Evolutionary conservation across 2,888 invertebrate genomes (phyloP).

Genomic region (Clivina fossor): DNA sequence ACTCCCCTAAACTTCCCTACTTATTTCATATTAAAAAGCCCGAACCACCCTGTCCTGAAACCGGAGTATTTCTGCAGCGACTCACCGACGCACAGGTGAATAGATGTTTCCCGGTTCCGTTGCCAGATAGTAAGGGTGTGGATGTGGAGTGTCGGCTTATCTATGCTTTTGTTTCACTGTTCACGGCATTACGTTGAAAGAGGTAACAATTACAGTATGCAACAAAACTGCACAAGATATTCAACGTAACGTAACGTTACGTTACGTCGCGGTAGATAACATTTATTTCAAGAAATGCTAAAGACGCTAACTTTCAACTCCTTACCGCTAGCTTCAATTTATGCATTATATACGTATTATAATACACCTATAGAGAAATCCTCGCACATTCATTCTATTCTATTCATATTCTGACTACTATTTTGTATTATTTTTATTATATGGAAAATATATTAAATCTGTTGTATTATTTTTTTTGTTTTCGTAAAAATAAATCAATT

Average conservation of each 20-base stretch:
- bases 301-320: too few relatives aligned
- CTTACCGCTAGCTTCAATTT: too few relatives aligned
- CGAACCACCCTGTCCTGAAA: not conserved
- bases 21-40: constrained; percentile 31
- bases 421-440: too few relatives aligned
- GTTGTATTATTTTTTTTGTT: too few relatives aligned
- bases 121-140: constrained; percentile 3
- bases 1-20: constrained; percentile 27
- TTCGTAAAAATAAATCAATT: too few relatives aligned
- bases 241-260: constrained; percentile 8
- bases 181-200: constrained; percentile 11
- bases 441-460: too few relatives aligned
- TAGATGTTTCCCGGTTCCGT: not conserved
- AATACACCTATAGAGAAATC: too few relatives aligned
- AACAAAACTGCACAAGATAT: constrained; percentile 21
- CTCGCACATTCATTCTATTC: too few relatives aligned
- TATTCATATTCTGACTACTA: too few relatives aligned
- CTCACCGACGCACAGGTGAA: not conserved
- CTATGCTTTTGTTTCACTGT: constrained; percentile 24
- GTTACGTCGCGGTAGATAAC: constrained; percentile 23
- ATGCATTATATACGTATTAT: too few relatives aligned
- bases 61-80: not conserved
- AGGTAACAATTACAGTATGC: constrained; percentile 28
- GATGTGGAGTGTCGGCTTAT: constrained; percentile 22
- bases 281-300: constrained; percentile 24